Percentiles rank a stretch among this genome's conserved stretches.
Conservation (phyloP, 2,888 invertebrate genomes). For the Scaptodrosophila latifasciaeformis region DNA sequence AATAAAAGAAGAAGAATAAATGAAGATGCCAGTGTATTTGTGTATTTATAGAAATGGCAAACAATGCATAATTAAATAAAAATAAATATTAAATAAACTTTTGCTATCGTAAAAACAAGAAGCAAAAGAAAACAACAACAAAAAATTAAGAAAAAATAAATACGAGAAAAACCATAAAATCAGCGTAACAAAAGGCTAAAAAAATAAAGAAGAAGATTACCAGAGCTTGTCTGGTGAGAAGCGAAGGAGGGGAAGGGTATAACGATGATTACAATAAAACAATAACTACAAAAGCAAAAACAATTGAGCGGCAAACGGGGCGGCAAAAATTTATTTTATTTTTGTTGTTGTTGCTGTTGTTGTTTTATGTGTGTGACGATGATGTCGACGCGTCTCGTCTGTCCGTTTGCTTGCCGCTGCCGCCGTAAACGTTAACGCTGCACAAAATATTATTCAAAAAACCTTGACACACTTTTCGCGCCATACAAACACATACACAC, state of each 20-base stretch:
- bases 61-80: slow-evolving; percentile 52
- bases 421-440: slow-evolving; percentile 56
- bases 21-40: too few relatives aligned
- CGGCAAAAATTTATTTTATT: slow-evolving; percentile 24
- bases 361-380: slow-evolving; percentile 2
- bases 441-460: slow-evolving; percentile 70
- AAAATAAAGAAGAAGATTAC: too few relatives aligned
- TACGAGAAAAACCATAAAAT: slow-evolving; percentile 43
- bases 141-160: slow-evolving; percentile 15
- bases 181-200: slow-evolving; percentile 24
- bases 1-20: background rate
- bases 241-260: slow-evolving; percentile 15
- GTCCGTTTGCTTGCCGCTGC: slow-evolving; percentile 28
- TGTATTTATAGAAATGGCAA: slow-evolving; percentile 19
- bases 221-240: too few relatives aligned
- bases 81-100: slow-evolving; percentile 24
- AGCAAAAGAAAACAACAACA: slow-evolving; percentile 17
- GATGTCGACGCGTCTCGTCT: background rate
- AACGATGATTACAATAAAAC: slow-evolving; percentile 43
- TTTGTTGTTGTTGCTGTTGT: slow-evolving; percentile 12
- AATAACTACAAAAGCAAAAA: slow-evolving; percentile 25
- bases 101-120: slow-evolving; percentile 19
- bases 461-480: slow-evolving; percentile 73
- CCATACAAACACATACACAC: slow-evolving; percentile 40
- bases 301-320: slow-evolving; percentile 10